phyloP scores from a whole-genome alignment of 2,797 vertebrate genomes.

The Neomorphus geoffroyi region DNA sequence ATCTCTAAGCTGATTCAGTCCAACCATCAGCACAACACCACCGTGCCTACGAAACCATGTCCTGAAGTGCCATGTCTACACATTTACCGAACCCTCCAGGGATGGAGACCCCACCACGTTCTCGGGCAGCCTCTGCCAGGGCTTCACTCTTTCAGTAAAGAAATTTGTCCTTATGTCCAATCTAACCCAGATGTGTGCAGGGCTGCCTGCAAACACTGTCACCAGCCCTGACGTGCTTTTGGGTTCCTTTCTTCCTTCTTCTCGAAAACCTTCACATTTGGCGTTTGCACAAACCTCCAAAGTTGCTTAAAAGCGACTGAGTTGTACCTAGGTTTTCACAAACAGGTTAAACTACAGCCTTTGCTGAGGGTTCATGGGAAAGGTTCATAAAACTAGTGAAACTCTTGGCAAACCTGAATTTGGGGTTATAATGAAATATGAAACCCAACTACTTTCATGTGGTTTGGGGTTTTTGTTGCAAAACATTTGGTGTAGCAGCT shows the following conservation, averaged over 20 bases:
- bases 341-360: not conserved
- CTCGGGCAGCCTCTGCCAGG: too few species aligned
- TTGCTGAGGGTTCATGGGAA: constrained; percentile 20
- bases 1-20: too few species aligned
- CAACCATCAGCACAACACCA: too few species aligned
- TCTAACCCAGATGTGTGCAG: not conserved
- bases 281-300: not conserved
- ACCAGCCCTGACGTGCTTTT: not conserved
- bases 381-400: not conserved
- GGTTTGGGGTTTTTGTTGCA: constrained; percentile 66
- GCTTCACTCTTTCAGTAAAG: too few species aligned
- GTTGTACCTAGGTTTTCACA: not conserved
- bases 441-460: constrained; percentile 60
- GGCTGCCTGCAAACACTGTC: not conserved
- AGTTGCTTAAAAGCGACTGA: not conserved
- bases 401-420: constrained; percentile 46
- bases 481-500: constrained; percentile 13
- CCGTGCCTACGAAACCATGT: too few species aligned
- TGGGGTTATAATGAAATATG: constrained; percentile 15
- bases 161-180: too few species aligned
- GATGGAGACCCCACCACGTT: too few species aligned
- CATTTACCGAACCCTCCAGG: too few species aligned
- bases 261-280: not conserved
- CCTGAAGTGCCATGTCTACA: too few species aligned
- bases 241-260: not conserved